Base-by-base conservation (phyloP, 2,797 vertebrate species). In the Coracias cyanogaster region DNA sequence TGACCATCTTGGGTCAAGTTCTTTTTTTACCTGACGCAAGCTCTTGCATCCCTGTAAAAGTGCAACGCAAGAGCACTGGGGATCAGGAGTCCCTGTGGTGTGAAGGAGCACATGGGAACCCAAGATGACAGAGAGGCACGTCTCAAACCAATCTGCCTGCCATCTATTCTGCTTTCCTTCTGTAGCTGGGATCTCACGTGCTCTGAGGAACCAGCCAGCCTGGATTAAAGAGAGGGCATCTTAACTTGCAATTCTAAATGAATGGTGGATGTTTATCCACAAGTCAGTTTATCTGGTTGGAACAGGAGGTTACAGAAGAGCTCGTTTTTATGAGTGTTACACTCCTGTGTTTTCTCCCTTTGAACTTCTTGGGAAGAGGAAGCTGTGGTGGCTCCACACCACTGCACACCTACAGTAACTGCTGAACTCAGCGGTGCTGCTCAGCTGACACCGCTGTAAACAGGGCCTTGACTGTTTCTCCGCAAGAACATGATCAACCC, bases 351-450 rank as follows among this genome's bases (percentile, higher is more conserved):
- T 62, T 58, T 79, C 28, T 94, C 12, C 84, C 89, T 95, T 94
- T 94, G 94, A 93, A 46, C 41, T n/a, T 37, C 64, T 86, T 19
- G 61, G 89, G 76, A 83, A 86, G 72, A 87, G 78, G 92, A 82
- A 85, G 74, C 86, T 71, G 76, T 35, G 89, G 84, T 81, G 67
- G 43, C 58, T 57, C 48, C 88, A 49, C 62, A 73, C 41, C 16
- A 8, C 65, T 78, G 78, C 79, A 70, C 48, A 77, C 10, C 46
- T 91, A 12, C 15, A 2, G 61, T 5, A 20, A 20, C 72, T 43
- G 37, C 86, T 72, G 73, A 66, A 12, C 73, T 70, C 1, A 0
- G 61, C 2, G 31, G 21, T 51, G 62, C 9, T 37, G n/a, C 84
- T 73, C 89, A 48, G 80, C 77, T 66, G 52, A 16, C n/a, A 35